Evolutionary conservation across 2,888 invertebrate genomes (phyloP), one percentile per base, ranked within the genome.

Genomic region (Tigriopus californicus): DNA sequence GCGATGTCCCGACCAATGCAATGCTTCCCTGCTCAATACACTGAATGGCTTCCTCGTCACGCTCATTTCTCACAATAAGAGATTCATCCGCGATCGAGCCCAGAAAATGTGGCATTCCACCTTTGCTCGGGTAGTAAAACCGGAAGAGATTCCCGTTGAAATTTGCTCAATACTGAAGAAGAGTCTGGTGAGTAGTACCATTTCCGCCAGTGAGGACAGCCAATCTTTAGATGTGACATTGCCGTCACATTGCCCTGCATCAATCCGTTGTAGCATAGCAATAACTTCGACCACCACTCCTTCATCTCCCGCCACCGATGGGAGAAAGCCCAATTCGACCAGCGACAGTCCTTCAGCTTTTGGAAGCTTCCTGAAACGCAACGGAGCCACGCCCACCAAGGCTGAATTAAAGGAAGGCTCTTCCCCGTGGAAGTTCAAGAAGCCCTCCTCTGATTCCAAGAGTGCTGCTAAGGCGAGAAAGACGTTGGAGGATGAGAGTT

Each of bases 81-180:
- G 44, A 18, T 15, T n/a, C 12, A 20, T 56, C 20, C 42, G 46
- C n/a, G 15, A 44, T 12, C 13, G 18, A 11, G 46, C 42, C n/a
- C 46, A 22, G 13, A 44, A 44, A 44, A 41, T 56, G 25, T 56
- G 56, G 56, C 56, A 56, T 13, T 24, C 44, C 24, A 56, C 44
- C 12, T 56, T 56, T 46, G 56, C 46, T 42, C 8, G 11, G 6
- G n/a, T 12, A 12, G 13, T 56, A 11, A 24, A 56, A 20, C 46
- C 42, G 33, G 25, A 42, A 12, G 44, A 56, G 25, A 46, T 56
- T 24, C 46, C 42, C 10, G 20, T 22, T 6, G 56, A 33, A 42
- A 56, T 56, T 20, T 33, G 22, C 33, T 52, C 52, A 15, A 33
- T 25, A n/a, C 13, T 52, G 22, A 20, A 33, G 33, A 52, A 52